phyloP scores from a whole-genome alignment of 2,113 vertebrate genomes.

The Felis chaus region DNA sequence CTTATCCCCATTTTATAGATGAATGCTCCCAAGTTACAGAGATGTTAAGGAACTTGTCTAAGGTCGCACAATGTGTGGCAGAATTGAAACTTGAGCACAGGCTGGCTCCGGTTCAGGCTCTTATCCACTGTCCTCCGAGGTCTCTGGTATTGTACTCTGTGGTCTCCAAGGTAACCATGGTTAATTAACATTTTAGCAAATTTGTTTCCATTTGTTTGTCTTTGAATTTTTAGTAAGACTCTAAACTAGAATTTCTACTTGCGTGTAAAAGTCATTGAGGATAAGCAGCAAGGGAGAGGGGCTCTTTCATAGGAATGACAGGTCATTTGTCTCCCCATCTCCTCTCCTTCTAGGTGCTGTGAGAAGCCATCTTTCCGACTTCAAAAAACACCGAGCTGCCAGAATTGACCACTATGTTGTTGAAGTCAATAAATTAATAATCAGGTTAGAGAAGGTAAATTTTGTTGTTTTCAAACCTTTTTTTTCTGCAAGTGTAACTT shows the following conservation, averaged over 20 bases:
- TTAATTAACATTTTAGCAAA: neutral
- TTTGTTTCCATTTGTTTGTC: neutral
- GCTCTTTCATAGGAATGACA: neutral
- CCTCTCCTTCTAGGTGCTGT: constrained; percentile 85
- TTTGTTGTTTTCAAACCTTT: constrained; percentile 46
- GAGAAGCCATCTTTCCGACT: constrained; percentile 93
- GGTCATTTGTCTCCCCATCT: neutral
- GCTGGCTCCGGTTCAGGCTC: neutral
- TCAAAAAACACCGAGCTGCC: constrained; percentile 96
- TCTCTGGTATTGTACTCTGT: neutral
- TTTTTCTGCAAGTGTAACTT: neutral
- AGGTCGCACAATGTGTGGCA: neutral
- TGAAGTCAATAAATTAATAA: constrained; percentile 98
- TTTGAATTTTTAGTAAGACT: neutral
- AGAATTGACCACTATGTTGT: constrained; percentile 99
- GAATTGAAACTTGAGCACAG: neutral
- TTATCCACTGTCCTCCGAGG: neutral
- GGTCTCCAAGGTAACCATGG: neutral
- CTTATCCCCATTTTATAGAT: neutral
- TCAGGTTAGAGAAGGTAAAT: constrained; percentile 97
- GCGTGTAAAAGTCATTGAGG: constrained; percentile 40
- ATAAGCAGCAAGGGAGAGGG: neutral
- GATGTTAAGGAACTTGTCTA: neutral
- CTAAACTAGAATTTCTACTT: constrained; percentile 17
- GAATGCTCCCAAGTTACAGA: neutral